phyloP scores from a whole-genome alignment of 2,113 vertebrate species.

The Nerophis ophidion region DNA sequence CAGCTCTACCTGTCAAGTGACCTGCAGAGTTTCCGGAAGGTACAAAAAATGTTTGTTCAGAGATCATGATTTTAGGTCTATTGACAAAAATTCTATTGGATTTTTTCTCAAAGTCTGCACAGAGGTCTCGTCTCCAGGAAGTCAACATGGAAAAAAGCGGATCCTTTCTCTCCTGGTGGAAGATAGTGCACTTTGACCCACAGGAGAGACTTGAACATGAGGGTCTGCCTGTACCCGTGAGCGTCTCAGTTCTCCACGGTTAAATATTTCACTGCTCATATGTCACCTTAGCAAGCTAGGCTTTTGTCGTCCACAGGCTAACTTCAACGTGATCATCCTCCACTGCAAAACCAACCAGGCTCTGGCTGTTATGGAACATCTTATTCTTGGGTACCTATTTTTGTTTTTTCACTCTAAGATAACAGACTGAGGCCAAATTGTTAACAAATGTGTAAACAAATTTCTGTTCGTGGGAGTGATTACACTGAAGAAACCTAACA shows the following conservation, averaged over 20 bases:
- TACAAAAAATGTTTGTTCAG: constrained; percentile 9
- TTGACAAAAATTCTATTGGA: not conserved
- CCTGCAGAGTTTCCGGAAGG: constrained; percentile 71
- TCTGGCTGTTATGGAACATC: constrained; percentile 5
- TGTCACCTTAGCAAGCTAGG: not conserved
- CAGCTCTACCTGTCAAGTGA: constrained; percentile 87
- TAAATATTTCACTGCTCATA: not conserved
- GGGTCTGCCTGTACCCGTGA: constrained; percentile 80
- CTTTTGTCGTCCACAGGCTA: not conserved
- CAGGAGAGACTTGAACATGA: constrained; percentile 83
- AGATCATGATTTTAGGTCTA: not conserved
- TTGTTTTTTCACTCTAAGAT: not conserved
- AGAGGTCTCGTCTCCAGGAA: constrained; percentile 80
- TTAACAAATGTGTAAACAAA: no score
- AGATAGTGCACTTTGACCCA: constrained; percentile 75
- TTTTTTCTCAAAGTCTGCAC: constrained; percentile 57
- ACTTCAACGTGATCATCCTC: constrained; percentile 2
- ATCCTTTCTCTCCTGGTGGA: constrained; percentile 80
- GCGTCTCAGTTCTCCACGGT: constrained; percentile 25
- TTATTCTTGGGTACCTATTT: constrained; percentile 72
- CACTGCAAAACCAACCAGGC: constrained; percentile 13
- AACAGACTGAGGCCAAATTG: no score
- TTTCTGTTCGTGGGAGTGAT: no score
- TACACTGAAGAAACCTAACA: no score
- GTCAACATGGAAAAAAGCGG: constrained; percentile 71